These are phyloP conservation scores for Drosophila neutralis DNA, from an alignment of 2,888 invertebrate genomes.

Conservation along the genomic window DNA sequence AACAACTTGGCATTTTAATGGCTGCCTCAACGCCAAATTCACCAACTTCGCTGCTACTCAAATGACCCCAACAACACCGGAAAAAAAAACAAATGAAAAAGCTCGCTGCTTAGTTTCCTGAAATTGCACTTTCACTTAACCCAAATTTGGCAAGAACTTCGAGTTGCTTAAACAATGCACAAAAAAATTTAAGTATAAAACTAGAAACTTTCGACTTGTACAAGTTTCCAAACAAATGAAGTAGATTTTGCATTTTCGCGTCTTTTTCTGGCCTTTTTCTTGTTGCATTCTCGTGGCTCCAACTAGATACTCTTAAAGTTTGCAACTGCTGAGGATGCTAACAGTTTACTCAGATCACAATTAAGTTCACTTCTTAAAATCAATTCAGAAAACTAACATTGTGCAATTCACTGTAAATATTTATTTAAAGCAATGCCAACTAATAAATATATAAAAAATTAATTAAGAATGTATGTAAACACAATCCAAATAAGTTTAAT, in stretches of 20 bases:
- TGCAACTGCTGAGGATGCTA: background rate
- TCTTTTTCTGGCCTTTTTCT: constrained; percentile 13
- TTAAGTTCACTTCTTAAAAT: background rate
- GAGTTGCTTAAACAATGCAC: constrained; percentile 33
- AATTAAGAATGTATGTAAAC: background rate
- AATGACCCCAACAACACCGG: constrained; percentile 7
- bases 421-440: background rate
- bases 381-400: too few species aligned
- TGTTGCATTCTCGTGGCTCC: background rate
- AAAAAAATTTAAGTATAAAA: constrained; percentile 41
- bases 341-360: background rate
- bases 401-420: background rate
- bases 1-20: constrained; percentile 63
- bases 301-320: background rate
- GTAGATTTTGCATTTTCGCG: constrained; percentile 63
- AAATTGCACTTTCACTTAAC: constrained; percentile 71
- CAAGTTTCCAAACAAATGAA: constrained; percentile 63
- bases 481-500: background rate
- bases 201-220: constrained; percentile 53
- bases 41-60: constrained; percentile 17
- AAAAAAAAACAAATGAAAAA: background rate
- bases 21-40: constrained; percentile 26
- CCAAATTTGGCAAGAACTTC: constrained; percentile 43
- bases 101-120: constrained; percentile 4
- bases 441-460: background rate